phyloP scores from a whole-genome alignment of 2,113 vertebrate genomes.

The Falco punctatus region DNA sequence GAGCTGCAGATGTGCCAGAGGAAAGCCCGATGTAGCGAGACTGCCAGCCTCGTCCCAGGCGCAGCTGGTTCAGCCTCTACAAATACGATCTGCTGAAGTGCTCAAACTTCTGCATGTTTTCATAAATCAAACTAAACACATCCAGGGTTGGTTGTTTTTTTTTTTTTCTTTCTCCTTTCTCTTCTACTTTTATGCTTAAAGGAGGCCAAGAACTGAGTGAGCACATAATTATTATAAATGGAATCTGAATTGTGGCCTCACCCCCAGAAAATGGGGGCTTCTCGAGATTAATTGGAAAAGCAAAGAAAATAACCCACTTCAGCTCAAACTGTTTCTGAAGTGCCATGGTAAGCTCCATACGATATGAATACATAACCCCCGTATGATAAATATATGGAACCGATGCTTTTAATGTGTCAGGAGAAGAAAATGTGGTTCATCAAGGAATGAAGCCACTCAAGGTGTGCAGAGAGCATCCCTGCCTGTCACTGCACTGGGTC shows the following conservation, averaged over 20 bases:
- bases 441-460: not conserved
- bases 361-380: not conserved
- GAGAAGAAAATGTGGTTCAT: not conserved
- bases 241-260: constrained; percentile 20
- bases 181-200: not conserved
- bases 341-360: not conserved
- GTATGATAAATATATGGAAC: not conserved
- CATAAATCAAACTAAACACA: constrained; percentile 25
- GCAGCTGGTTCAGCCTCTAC: not conserved
- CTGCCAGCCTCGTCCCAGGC: not conserved
- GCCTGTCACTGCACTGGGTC: not conserved
- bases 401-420: not conserved
- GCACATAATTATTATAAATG: not conserved
- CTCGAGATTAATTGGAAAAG: constrained; percentile 52
- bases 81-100: constrained; percentile 6
- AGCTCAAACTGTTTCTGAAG: constrained; percentile 19
- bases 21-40: not conserved
- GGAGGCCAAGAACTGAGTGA: not conserved
- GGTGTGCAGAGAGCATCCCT: not conserved
- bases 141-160: not conserved
- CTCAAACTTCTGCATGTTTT: constrained; percentile 11
- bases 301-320: constrained; percentile 46
- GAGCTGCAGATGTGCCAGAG: not conserved
- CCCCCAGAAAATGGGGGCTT: constrained; percentile 7
- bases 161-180: not conserved